A percentile compares a stretch with the other conserved stretches of the same genome.
Evolutionary conservation across 1,140 invertebrate species (phyloP).

Genomic region (Akabosia matsudoensis): DNA sequence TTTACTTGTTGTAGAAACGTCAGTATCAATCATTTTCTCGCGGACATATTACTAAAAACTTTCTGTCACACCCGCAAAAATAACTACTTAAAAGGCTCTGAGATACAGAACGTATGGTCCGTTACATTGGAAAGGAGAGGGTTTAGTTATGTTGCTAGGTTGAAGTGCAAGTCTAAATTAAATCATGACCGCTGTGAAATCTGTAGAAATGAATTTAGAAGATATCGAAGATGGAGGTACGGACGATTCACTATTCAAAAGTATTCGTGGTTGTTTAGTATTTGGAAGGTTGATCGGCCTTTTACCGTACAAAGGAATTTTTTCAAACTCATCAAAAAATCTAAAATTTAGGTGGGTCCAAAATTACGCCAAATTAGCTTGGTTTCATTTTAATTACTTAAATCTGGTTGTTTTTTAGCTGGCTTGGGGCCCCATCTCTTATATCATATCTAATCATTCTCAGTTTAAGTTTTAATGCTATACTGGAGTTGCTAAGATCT

Average conservation of each 20-base stretch:
- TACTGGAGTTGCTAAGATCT: not conserved
- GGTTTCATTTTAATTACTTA: not conserved
- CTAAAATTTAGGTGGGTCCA: conserved; percentile 27
- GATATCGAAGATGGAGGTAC: not conserved
- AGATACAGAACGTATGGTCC: no score
- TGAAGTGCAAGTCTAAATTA: no score
- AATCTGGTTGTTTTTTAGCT: not conserved
- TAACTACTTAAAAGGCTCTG: no score
- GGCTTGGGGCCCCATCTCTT: not conserved
- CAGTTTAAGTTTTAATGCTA: not conserved
- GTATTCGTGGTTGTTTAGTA: conserved; percentile 29
- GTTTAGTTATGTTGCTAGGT: no score
- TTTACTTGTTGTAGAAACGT: no score
- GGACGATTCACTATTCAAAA: conserved; percentile 21
- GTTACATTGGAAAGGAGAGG: no score
- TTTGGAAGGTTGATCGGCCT: conserved; percentile 36
- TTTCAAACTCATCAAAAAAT: not conserved
- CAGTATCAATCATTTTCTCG: no score
- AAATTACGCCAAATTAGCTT: not conserved
- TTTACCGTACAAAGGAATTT: conserved; percentile 31
- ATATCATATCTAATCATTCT: not conserved
- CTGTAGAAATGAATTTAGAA: not conserved
- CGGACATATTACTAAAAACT: no score
- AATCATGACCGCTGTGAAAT: no score
- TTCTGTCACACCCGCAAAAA: no score